A percentile compares a stretch with the other conserved stretches of the same genome.
Evolutionary conservation across 2,113 vertebrate species (phyloP).

Genomic region (Struthidea cinerea): DNA sequence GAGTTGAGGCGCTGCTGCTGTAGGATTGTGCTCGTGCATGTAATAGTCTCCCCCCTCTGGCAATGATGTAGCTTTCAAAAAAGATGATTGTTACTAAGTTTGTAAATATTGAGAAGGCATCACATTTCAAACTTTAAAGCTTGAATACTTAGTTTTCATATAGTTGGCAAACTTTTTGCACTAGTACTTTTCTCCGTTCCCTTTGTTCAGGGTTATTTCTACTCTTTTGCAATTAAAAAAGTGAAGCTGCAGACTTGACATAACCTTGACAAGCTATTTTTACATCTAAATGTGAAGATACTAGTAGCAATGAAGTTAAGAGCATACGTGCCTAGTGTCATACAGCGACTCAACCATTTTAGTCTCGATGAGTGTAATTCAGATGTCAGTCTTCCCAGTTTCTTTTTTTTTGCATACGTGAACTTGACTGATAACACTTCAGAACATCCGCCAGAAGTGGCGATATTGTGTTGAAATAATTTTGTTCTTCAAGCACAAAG

Average conservation of each 20-base stretch:
- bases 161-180: not conserved
- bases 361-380: not conserved
- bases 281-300: not conserved
- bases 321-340: not conserved
- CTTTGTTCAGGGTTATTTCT: not conserved
- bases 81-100: not conserved
- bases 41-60: conserved; percentile 65
- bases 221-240: not conserved
- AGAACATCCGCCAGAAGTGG: not conserved
- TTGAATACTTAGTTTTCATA: not conserved
- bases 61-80: conserved; percentile 23
- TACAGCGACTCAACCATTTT: not conserved
- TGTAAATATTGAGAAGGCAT: not conserved
- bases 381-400: not conserved
- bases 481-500: not conserved
- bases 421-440: not conserved
- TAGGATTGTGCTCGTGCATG: not conserved
- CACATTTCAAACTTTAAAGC: not conserved
- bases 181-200: not conserved
- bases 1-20: not conserved
- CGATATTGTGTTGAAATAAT: not conserved
- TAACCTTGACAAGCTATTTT: not conserved
- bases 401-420: not conserved
- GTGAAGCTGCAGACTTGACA: not conserved
- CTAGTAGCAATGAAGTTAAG: not conserved